Conservation (phyloP, 2,113 vertebrate genomes). For the Entomyzon cyanotis region DNA sequence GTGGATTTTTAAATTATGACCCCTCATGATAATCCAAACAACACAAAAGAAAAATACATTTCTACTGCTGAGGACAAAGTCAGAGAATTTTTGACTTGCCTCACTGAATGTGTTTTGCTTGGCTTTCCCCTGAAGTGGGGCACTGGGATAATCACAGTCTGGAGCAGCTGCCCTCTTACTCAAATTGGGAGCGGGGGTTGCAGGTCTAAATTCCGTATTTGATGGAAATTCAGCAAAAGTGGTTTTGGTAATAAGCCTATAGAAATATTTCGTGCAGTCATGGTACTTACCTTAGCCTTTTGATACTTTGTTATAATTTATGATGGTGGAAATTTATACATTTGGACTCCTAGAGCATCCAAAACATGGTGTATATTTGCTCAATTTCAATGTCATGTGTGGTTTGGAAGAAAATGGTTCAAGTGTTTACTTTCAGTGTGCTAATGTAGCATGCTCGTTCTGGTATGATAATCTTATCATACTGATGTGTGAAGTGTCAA, state of each 20-base stretch:
- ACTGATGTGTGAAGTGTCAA: background rate
- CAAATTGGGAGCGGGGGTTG: accelerated
- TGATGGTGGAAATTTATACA: background rate
- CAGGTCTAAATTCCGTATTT: background rate
- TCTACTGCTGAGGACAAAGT: background rate
- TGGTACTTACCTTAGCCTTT: background rate
- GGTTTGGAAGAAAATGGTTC: background rate
- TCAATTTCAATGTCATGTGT: background rate
- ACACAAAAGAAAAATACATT: background rate
- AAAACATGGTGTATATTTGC: background rate
- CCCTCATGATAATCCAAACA: background rate
- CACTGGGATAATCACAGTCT: background rate
- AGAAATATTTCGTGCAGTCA: background rate
- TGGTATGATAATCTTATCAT: background rate
- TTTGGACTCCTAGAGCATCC: background rate
- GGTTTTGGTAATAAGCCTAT: background rate
- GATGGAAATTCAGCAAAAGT: background rate
- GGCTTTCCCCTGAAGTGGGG: background rate
- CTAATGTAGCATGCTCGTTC: background rate
- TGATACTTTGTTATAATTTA: background rate
- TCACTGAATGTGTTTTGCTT: background rate
- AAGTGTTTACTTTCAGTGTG: background rate
- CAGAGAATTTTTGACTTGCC: background rate
- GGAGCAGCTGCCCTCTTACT: background rate
- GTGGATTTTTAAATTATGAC: background rate